Evolutionary conservation across 2,888 invertebrate species (phyloP).

Genomic region (Troilus luridus): DNA sequence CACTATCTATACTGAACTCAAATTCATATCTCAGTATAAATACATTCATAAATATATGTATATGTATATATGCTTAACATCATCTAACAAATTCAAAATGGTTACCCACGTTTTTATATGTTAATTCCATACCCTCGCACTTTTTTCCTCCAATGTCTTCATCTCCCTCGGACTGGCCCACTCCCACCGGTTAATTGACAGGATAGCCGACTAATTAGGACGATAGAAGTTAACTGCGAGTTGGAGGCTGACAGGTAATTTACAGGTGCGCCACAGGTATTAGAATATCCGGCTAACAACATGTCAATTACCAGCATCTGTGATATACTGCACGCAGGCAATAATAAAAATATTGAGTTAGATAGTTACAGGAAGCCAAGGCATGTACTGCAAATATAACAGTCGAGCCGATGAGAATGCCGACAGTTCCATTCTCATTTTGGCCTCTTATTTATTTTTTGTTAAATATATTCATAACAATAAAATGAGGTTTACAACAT

Average conservation of each 20-base stretch:
- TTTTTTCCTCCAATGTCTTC: background rate
- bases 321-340: background rate
- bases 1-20: too few relatives aligned
- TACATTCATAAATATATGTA: too few relatives aligned
- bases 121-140: background rate
- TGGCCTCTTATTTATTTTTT: too few relatives aligned
- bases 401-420: too few relatives aligned
- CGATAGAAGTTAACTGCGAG: background rate
- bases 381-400: background rate
- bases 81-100: too few relatives aligned
- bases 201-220: background rate
- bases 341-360: constrained; percentile 50
- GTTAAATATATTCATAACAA: too few relatives aligned
- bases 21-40: too few relatives aligned
- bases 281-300: constrained; percentile 44
- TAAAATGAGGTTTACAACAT: too few relatives aligned
- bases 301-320: constrained; percentile 31
- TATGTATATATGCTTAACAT: too few relatives aligned
- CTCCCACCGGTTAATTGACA: background rate
- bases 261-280: background rate
- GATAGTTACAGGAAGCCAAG: background rate
- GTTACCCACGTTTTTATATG: background rate
- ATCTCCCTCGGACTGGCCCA: background rate
- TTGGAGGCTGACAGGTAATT: constrained; percentile 7
- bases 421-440: too few relatives aligned